Conservation (phyloP, 2,888 invertebrate species). For the Metalampra italica region DNA sequence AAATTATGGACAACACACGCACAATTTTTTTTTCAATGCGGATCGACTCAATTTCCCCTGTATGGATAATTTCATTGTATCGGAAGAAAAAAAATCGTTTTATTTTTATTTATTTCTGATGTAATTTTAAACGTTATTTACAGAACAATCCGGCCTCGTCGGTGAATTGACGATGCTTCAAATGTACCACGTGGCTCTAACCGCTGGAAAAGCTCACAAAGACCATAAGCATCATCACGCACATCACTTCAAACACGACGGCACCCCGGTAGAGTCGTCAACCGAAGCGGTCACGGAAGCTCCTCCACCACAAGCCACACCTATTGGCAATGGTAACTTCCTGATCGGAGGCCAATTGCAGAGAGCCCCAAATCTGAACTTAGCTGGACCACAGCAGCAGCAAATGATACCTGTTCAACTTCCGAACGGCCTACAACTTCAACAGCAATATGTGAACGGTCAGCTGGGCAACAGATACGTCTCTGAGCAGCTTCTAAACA, state of each 20-base stretch:
- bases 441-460: constrained; percentile 81
- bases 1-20: no score
- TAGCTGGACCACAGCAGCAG: constrained; percentile 56
- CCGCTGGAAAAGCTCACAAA: constrained; percentile 91
- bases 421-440: constrained; percentile 70
- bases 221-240: constrained; percentile 93
- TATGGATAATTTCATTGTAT: neutral
- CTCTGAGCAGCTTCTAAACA: constrained; percentile 75
- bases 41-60: no score
- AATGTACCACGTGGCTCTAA: constrained; percentile 87
- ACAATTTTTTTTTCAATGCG: no score
- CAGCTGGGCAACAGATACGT: constrained; percentile 79
- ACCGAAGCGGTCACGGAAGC: constrained; percentile 78
- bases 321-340: constrained; percentile 74
- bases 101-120: no score
- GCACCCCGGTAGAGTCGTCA: constrained; percentile 78
- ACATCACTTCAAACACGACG: constrained; percentile 87
- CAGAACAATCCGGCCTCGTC: constrained; percentile 81
- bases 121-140: constrained; percentile 12
- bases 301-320: constrained; percentile 63
- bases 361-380: constrained; percentile 73
- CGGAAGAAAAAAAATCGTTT: no score
- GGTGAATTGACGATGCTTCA: constrained; percentile 90
- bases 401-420: constrained; percentile 68
- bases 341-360: constrained; percentile 82